phyloP scores from a whole-genome alignment of 1,140 invertebrate genomes.

The Calycopis cecrops region DNA sequence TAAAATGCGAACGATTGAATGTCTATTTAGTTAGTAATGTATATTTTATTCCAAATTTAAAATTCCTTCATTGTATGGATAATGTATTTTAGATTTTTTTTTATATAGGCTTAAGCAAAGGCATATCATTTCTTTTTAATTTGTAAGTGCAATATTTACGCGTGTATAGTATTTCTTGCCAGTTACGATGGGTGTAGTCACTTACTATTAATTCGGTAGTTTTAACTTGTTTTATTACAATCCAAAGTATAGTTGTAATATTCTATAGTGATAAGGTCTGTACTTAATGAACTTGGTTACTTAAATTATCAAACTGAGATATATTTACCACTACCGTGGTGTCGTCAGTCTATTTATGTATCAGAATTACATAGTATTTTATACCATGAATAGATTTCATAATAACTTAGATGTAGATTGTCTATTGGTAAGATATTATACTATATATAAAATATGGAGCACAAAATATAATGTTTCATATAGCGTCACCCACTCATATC shows the following conservation, averaged over 20 bases:
- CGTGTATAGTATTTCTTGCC: conserved; percentile 17
- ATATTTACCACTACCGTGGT: conserved; percentile 2
- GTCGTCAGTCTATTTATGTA: conserved; percentile 14
- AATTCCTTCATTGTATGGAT: conserved; percentile 1
- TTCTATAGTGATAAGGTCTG: conserved; percentile 12
- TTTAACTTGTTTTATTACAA: conserved; percentile 4
- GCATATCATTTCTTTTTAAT: conserved; percentile 18
- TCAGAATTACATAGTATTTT: conserved; percentile 35
- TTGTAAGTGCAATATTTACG: conserved; percentile 19
- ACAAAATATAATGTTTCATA: conserved; percentile 54
- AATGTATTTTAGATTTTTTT: conserved; percentile 9
- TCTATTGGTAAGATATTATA: conserved; percentile 27
- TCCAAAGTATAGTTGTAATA: conserved; percentile 15
- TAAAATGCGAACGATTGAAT: background rate
- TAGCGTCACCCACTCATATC: conserved; percentile 50
- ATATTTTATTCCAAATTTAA: background rate
- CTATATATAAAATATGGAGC: conserved; percentile 42
- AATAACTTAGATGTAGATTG: conserved; percentile 27
- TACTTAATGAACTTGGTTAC: conserved; percentile 9
- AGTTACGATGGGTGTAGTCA: conserved; percentile 12
- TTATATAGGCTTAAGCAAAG: conserved; percentile 14
- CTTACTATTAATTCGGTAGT: conserved; percentile 13
- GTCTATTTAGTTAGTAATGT: background rate
- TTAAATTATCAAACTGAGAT: conserved; percentile 1
- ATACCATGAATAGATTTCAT: conserved; percentile 45